Evolutionary conservation across 1,140 invertebrate species (phyloP), one percentile per base, ranked within the genome.

Genomic region (Bombus superbus): DNA sequence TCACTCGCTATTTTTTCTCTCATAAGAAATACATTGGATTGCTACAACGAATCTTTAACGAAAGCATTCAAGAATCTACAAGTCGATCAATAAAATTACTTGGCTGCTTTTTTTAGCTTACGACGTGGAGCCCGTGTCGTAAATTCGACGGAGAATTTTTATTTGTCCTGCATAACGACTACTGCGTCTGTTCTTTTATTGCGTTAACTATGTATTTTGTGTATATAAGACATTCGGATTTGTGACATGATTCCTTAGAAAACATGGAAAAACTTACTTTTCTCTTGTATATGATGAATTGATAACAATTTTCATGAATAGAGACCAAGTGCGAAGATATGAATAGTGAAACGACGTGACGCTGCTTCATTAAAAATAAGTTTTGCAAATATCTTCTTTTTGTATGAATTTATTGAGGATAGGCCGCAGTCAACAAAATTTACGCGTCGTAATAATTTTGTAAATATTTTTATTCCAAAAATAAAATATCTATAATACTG

Each of bases 61-160:
- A 4, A 18, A 9, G 32, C 32, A 75, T 57, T 38, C 47, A 28
- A 25, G 44, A 57, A 75, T 47, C 47, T 38, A 57, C 32, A 75
- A 75, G 74, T 57, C 74, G 74, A 75, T 75, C 74, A 25, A 75
- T 75, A 57, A 75, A 75, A 75, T 75, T 75, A 75, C 44, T 75
- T 75, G 15, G 69, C 11, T n/a, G 74, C 47, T 75, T 47, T 75
- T 75, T 75, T 75, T 75, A 75, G 74, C 32, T n/a, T 32, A 57
- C 74, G 32, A 75, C 47, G 32, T 25, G 38, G 6, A 9, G 4
- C 2, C 32, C 1, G n/a, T 35, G 8, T 57, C 74, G 32, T 75
- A 75, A 75, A 75, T 75, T 75, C 10, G 25, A 53, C 47, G 73
- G 47, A 32, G 42, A 47, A 47, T 53, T 75, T 75, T 75, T 47